Evolutionary conservation across 2,888 invertebrate species (phyloP), one percentile per base, ranked within the genome.

Genomic region (Endotricha flammealis): DNA sequence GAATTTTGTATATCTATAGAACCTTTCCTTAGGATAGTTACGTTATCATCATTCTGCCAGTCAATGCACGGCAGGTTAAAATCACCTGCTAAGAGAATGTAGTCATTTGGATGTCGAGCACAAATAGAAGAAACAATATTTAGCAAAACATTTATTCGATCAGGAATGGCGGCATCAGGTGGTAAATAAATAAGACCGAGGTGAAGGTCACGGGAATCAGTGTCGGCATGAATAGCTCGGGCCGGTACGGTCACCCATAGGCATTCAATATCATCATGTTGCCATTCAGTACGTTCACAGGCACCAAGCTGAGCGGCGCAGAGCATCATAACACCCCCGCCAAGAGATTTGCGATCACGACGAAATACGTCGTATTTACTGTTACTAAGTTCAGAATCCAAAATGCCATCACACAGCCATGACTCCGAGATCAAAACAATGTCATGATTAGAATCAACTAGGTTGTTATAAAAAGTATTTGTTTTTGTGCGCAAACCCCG

Each of bases 401-500:
- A 33, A 10, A 42, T 36, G 6, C 33, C 38, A 3, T 30, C 34
- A 9, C 31, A 29, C 2, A 41, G 32, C 41, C 41, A 41, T 4
- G 37, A 32, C 25, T 41, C 38, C 8, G 29, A 27, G 2, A 41
- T 2, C 12, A 12, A 34, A 6, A 38, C 23, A 8, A 42, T 14
- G 9, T 42, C 41, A 17, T 38, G 36, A 20, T 38, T 8, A 22
- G 4, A 3, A 5, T 33, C 27, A 4, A 40, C 3, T 2, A 42
- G 3, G 27, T 38, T 42, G 5, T 10, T 6, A 22, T 13, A 30
- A 23, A 42, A 42, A 17, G 23, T 11, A 16, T 29, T 29, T 8
- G 33, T 34, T 29, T 41, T 41, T 3, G 34, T 31, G 13, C 36
- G 16, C 4, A 40, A 25, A n/a, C 40, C 38, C 8, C 41, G 34